Evolutionary conservation across 2,113 vertebrate species (phyloP), one percentile per base, ranked within the genome.

Genomic region (Ameiurus melas): DNA sequence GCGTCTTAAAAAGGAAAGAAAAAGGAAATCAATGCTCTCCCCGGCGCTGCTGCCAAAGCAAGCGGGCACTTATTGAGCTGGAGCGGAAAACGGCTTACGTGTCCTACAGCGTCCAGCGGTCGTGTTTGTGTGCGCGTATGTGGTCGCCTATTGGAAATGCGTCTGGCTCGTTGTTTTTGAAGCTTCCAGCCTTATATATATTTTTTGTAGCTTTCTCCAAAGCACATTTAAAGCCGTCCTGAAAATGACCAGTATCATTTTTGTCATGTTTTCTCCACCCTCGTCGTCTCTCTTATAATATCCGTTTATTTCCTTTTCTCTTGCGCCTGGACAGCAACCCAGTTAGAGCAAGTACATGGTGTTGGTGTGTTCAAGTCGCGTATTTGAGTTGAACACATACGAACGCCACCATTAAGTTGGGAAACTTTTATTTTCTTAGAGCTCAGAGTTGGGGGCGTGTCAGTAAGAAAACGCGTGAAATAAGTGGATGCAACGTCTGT

Each of bases 21-120:
- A 86, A 83, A 64, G 86, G 86, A 90, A 91, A 89, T 89, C 88
- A 25, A 87, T 88, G 81, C 68, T 73, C 43, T 70, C 71, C 79
- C 79, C 79, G 20, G 86, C 33, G 53, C 68, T 86, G 85, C 88
- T 84, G 81, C 86, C 84, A 83, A 88, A 60, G 81, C 66, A 57
- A 43, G 73, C 77, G 60, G 51, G n/a, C 80, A 75, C 79, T 86
- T 86, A 84, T 73, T 73, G 73, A 82, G 80, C 87, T 73, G 75
- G 86, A 88, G 43, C 57, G 30, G 83, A 87, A 86, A 78, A 82
- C 68, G 83, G 85, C 84, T 85, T 81, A 75, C 70, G 73, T 83
- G 70, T 77, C 88, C 47, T 86, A 47, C 60, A 86, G 71, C 62
- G 55, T 68, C 43, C 58, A 58, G 83, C 55, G 58, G 58, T 51